Evolutionary conservation across 2,888 invertebrate genomes (phyloP), one percentile per base, ranked within the genome.

Genomic region (Spodoptera exigua): DNA sequence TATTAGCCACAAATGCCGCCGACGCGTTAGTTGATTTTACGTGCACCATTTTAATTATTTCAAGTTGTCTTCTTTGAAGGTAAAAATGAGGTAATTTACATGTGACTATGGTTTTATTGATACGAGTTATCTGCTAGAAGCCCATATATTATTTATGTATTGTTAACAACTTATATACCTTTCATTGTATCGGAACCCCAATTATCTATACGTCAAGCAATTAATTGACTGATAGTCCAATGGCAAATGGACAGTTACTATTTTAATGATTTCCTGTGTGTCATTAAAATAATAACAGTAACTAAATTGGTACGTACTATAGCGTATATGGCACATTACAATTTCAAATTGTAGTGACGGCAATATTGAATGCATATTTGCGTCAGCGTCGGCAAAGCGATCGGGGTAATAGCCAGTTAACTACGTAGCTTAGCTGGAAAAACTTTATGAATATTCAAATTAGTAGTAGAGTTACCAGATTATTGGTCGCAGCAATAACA

Each of bases 391-490:
- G 52, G 46, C 36, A 43, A 56, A 75, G 39, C 43, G 49, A 54
- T 63, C 63, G 54, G 17, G 63, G 51, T 75, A 54, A 57, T 61
- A 54, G 45, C 60, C 40, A 51, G 51, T 47, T 61, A 54, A 63
- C 60, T 67, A 61, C 51, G 16, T 57, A 39, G 40, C 54, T 51
- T 37, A 47, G 44, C 13, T 36, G 13, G 41, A 67, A 73, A 75
- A 63, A 57, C 47, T 56, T 51, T 21, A 67, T 75, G 51, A 71
- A 76, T 74, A 74, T 76, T 72, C 64, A 68, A 71, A 59, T 68
- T 56, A 75, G 54, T 56, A 75, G 54, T 53, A 44, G 52, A 61
- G 61, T 71, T 59, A 12, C 45, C 37, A 61, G 51, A 63, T 63
- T 61, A 70, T 66, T 52, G 47, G 75, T 45, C 39, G 34, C 18